Conservation (phyloP, 53 echinoderm and acorn worm genomes). For the Pentamera pediparva region DNA sequence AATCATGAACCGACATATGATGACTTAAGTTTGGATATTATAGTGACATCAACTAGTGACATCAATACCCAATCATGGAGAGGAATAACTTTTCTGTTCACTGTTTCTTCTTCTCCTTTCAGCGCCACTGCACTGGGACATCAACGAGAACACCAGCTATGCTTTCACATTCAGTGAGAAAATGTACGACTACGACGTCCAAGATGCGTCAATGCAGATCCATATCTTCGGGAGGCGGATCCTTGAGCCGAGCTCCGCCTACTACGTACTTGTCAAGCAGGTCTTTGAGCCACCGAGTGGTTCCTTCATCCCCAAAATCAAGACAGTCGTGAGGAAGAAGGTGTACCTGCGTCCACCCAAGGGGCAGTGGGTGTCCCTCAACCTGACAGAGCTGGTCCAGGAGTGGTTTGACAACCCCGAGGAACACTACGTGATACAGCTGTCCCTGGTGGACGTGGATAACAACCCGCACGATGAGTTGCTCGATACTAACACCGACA, state of each 20-base stretch:
- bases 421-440: conserved; percentile 49
- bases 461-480: neutral
- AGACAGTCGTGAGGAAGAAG: conserved; percentile 27
- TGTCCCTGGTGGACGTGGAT: conserved; percentile 52
- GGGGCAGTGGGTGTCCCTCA: conserved; percentile 66
- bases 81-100: neutral
- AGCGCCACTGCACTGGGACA: conserved; percentile 4
- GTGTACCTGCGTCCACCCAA: conserved; percentile 28
- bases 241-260: neutral
- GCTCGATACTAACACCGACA: conserved; percentile 12
- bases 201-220: conserved; percentile 6
- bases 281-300: neutral
- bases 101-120: neutral
- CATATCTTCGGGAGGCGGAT: neutral
- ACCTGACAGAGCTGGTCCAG: conserved; percentile 58
- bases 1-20: too few species aligned
- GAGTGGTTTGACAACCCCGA: conserved; percentile 65
- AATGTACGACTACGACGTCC: conserved; percentile 10
- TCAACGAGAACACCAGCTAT: conserved; percentile 17
- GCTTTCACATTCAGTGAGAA: conserved; percentile 28
- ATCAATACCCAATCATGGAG: neutral
- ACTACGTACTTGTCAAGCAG: conserved; percentile 3
- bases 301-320: conserved; percentile 9
- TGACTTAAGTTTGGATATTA: too few species aligned
- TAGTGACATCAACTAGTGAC: neutral